Percentiles rank a stretch among this genome's conserved stretches.
These are phyloP conservation scores for Tiliacea citrago DNA, from an alignment of 2,888 invertebrate genomes.

Conservation along the genomic window DNA sequence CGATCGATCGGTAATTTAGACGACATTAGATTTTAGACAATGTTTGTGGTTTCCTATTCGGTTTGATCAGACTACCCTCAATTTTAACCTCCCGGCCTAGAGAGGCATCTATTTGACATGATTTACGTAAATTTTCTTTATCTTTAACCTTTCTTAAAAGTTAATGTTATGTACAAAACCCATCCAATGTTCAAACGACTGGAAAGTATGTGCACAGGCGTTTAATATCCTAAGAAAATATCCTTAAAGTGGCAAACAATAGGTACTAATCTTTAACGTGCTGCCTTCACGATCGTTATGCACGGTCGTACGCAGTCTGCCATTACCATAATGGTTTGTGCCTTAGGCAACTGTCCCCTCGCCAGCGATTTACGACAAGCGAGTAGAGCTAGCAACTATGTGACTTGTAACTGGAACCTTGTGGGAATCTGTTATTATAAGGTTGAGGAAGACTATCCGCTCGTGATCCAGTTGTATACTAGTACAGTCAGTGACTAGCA, in stretches of 20 bases:
- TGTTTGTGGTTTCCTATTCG: neutral
- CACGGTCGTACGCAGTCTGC: slow-evolving; percentile 56
- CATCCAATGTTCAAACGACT: slow-evolving; percentile 11
- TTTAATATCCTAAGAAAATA: slow-evolving; percentile 55
- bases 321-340: slow-evolving; percentile 55
- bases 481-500: too few relatives aligned
- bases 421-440: too few relatives aligned
- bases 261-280: slow-evolving; percentile 53
- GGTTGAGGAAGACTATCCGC: too few relatives aligned
- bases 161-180: slow-evolving; percentile 30
- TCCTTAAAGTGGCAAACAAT: slow-evolving; percentile 60
- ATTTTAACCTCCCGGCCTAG: neutral
- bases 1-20: neutral
- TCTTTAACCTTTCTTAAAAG: neutral
- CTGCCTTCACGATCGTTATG: slow-evolving; percentile 47
- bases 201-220: slow-evolving; percentile 25
- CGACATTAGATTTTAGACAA: neutral
- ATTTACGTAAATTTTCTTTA: neutral
- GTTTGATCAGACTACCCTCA: neutral
- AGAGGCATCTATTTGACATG: neutral
- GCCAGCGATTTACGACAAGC: too few relatives aligned
- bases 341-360: too few relatives aligned
- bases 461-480: too few relatives aligned
- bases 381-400: too few relatives aligned
- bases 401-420: too few relatives aligned